Base-by-base conservation (phyloP, 35 echinoderm and acorn worm species). In the Heliocidaris tuberculata region DNA sequence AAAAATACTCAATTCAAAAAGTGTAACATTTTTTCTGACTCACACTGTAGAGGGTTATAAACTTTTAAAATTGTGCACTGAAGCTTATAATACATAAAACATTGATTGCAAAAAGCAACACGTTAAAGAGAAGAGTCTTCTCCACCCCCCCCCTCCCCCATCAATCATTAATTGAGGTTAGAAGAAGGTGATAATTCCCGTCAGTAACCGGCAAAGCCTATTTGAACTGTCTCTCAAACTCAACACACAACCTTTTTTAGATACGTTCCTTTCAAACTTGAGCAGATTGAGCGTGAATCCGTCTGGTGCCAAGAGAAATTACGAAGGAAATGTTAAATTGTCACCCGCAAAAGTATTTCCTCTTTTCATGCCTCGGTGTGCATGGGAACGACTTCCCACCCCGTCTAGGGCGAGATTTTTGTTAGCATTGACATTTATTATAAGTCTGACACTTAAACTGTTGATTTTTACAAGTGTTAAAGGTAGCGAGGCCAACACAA, bases 321-420 rank as follows among this genome's bases (percentile, higher is more conserved):
- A 89, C 87, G 12, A 48, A 89, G 87, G 87, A 89, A 89, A 89
- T 89, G 87, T 89, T 89, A 89, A 89, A 89, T 89, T 89, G 87
- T 89, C 87, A 89, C 87, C 87, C 31, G 87, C 47, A 89, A 89
- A 48, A 89, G 47, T 89, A 32, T 89, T 89, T 48, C 87, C 87
- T 89, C 17, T 4, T 48, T 89, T 89, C 87, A 89, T 48, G 87
- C 87, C 32, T 47, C 2, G 9, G 31, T n/a, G 19, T 89, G 87
- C 31, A 48, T 48, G 31, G 31, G 31, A 89, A 89, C 32, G 65
- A 89, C 87, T 89, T 89, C 87, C 87, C 87, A 89, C 87, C 87
- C 87, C 16, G 87, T 89, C 87, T 78, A 24, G 19, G 65, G 65
- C 65, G 7, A n/a, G 65, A 78, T 78, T 78, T 78, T 78, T 78